Percentiles rank a stretch among this genome's conserved stretches.
Conservation (phyloP, 2,888 invertebrate species). For the Polymixis lichenea region DNA sequence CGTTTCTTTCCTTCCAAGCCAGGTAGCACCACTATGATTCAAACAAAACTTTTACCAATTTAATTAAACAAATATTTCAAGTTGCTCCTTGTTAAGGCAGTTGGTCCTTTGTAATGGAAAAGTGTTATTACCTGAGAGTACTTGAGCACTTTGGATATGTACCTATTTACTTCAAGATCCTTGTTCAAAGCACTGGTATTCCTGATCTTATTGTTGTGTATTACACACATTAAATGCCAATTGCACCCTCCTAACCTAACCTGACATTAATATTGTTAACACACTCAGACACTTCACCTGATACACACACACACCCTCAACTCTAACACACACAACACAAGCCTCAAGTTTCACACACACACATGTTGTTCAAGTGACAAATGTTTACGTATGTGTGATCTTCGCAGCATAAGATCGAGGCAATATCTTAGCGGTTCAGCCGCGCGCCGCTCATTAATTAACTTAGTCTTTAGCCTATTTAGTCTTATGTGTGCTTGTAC, state of each 20-base stretch:
- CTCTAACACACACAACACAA: not conserved
- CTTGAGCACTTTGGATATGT: not conserved
- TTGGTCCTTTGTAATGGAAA: constrained; percentile 5
- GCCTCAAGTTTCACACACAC: not conserved
- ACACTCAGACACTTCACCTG: not conserved
- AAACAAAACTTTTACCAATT: constrained; percentile 43
- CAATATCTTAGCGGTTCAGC: constrained; percentile 60
- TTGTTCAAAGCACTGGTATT: not conserved
- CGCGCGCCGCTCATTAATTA: constrained; percentile 58
- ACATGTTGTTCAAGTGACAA: constrained; percentile 38
- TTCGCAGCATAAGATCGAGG: constrained; percentile 38
- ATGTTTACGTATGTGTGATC: constrained; percentile 46
- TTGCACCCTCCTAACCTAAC: constrained; percentile 26
- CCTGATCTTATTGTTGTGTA: not conserved
- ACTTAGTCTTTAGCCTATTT: constrained; percentile 42
- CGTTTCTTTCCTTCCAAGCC: not conserved
- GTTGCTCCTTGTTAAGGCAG: constrained; percentile 23
- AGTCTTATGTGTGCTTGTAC: constrained; percentile 30
- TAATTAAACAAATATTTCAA: constrained; percentile 54
- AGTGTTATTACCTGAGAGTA: constrained; percentile 13
- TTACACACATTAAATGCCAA: constrained; percentile 18
- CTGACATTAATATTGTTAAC: constrained; percentile 45
- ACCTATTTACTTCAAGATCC: not conserved
- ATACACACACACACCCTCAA: not conserved
- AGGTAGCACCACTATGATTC: constrained; percentile 25